Evolutionary conservation across 2,113 vertebrate genomes (phyloP).

Genomic region (Solea solea): DNA sequence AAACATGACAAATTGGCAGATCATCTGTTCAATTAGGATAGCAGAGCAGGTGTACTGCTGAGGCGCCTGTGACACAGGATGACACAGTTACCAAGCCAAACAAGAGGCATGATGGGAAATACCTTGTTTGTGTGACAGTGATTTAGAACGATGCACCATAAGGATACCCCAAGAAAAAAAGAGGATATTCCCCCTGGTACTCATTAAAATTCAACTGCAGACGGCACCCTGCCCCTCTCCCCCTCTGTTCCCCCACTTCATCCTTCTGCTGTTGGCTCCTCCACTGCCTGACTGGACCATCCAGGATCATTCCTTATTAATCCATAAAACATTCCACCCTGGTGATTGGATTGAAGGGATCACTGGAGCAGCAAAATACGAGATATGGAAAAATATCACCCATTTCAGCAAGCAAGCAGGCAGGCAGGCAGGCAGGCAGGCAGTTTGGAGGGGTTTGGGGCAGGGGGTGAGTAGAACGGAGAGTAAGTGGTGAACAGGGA

Average conservation of each 20-base stretch:
- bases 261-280: constrained; percentile 75
- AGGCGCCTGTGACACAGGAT: constrained; percentile 71
- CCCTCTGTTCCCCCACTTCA: constrained; percentile 57
- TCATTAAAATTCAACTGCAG: constrained; percentile 86
- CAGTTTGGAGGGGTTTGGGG: constrained; percentile 33
- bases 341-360: constrained; percentile 82
- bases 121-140: constrained; percentile 85
- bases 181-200: constrained; percentile 84
- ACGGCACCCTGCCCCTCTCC: constrained; percentile 63
- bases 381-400: constrained; percentile 82
- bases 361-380: constrained; percentile 83
- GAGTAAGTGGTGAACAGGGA: constrained; percentile 77
- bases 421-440: constrained; percentile 40
- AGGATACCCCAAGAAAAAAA: constrained; percentile 77
- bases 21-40: constrained; percentile 86
- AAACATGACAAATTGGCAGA: constrained; percentile 91
- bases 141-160: constrained; percentile 79
- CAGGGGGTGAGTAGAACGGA: constrained; percentile 30
- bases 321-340: constrained; percentile 85
- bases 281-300: constrained; percentile 71
- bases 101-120: constrained; percentile 84
- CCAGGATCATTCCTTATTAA: constrained; percentile 88
- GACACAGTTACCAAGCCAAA: constrained; percentile 80
- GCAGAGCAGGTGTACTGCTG: constrained; percentile 80
- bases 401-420: constrained; percentile 62